Base-by-base conservation (phyloP, 2,113 vertebrate genomes). In the Lontra canadensis region DNA sequence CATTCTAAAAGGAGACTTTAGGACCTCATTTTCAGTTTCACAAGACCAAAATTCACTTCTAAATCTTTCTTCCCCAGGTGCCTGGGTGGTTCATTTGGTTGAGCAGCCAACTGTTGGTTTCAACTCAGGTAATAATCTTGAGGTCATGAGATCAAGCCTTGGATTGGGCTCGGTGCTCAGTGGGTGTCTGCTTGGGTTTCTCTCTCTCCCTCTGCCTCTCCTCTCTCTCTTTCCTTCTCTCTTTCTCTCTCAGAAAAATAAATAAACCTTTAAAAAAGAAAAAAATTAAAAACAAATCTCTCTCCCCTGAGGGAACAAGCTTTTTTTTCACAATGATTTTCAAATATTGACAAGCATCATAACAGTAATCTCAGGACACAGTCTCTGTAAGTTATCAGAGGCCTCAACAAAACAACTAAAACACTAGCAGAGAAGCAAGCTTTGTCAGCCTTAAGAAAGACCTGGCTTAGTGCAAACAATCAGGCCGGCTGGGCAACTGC, bases 41-140 rank as follows among this genome's bases (percentile, higher is more conserved):
- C 69, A 82, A 49, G 23, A 59, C 55, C 73, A 95, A 96, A 97
- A 55, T 39, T 89, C 74, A 74, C 15, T 83, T 96, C 73, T 55
- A 88, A 88, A 13, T 57, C 1, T 61, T 47, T 91, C 11, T 86
- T 59, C 34, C n/a, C 52, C 59, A 42, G 7, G 8, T 80, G 18
- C 34, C 65, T 20, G 13, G 26, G 65, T 69, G 17, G 65, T 17
- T 69, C 34, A n/a, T 17, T n/a, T 69, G 65, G 34, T 69, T 69
- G 34, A n/a, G 65, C 17, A 2, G 18, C 17, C 65, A 69, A 20
- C 15, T 69, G 15, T 69, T n/a, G 65, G 17, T 69, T 69, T 69
- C 65, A 69, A n/a, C 65, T n/a, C 67, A 69, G 67, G n/a, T 69
- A n/a, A n/a, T 69, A n/a, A 69, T 69, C 67, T 36, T 69, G 67